Base-by-base conservation (phyloP, 1,140 invertebrate species). In the Goniozus legneri region DNA sequence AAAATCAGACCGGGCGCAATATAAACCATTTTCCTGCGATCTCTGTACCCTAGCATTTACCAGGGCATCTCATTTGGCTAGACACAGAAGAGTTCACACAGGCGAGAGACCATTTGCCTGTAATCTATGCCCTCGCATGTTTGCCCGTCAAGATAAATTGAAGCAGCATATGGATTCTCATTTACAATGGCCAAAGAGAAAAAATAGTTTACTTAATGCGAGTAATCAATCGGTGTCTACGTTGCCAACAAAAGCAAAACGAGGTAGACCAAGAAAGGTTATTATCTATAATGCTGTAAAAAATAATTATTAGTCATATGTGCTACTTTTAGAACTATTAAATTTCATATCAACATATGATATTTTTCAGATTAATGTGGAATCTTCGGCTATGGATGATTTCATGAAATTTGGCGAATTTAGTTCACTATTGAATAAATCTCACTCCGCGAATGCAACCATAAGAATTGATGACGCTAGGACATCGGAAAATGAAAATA, bases 61-160 rank as follows among this genome's bases (percentile, higher is more conserved):
- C 1, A 58, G 79, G 44, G 84, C 82, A n/a, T 85, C 85, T 40
- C 89, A 90, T 60, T 72, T 90, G 2, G 82, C 86, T 21, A 78
- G 88, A 40, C 88, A 91, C 63, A 75, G 87, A 43, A 75, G 87
- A 24, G 76, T 80, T 8, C 82, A 84, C 54, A 81, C 80, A 1
- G 82, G 81, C 0, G 77, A 80, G 45, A 73, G 80, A 45, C 81
- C 80, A 0, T 82, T 80, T 56, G 65, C 69, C 6, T 84, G 82
- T 43, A 69, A 66, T 18, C 56, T 77, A n/a, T 84, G 82, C 64
- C 77, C 81, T 2, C 80, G 84, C 43, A 77, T 80, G 55, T 91
- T 91, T 69, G 82, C 84, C 1, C 64, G 79, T 6, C 77, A 79
- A 41, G 79, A 80, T 40, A 80, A 81, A 58, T 51, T 82, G 3